Evolutionary conservation across 2,888 invertebrate genomes (phyloP).

Genomic region (Oscheius sp.): DNA sequence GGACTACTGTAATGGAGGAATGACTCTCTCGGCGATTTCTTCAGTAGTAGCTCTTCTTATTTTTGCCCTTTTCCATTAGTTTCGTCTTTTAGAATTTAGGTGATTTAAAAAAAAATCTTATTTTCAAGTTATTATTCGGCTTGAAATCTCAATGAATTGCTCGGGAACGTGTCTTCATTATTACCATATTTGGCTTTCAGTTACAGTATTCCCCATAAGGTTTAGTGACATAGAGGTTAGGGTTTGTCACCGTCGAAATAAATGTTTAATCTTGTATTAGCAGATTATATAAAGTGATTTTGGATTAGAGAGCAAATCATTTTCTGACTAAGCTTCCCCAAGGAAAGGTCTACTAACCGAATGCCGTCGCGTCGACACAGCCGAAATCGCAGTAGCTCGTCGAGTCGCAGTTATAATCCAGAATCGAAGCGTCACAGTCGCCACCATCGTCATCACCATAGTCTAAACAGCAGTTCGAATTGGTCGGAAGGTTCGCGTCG

Average conservation of each 20-base stretch:
- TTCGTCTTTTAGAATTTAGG: background rate
- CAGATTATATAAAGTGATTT: background rate
- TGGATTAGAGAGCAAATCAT: background rate
- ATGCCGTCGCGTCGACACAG: too few species aligned
- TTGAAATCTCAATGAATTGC: background rate
- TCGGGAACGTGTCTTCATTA: conserved; percentile 15
- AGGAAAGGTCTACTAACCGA: too few species aligned
- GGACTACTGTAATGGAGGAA: conserved; percentile 51
- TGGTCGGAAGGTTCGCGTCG: too few species aligned
- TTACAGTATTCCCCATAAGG: background rate
- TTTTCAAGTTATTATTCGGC: background rate
- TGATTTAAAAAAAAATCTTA: background rate
- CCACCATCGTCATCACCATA: too few species aligned
- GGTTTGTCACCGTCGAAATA: background rate
- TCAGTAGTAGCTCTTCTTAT: background rate
- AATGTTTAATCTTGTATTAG: background rate
- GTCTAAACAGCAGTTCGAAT: too few species aligned
- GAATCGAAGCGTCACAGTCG: too few species aligned
- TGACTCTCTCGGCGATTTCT: background rate
- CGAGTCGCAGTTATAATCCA: too few species aligned
- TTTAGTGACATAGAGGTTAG: background rate
- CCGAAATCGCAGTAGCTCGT: too few species aligned
- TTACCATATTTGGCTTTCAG: background rate
- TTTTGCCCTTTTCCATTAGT: background rate
- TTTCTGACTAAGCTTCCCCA: too few species aligned